Evolutionary conservation across 2,888 invertebrate genomes (phyloP).

Genomic region (Phyllotreta cruciferae): DNA sequence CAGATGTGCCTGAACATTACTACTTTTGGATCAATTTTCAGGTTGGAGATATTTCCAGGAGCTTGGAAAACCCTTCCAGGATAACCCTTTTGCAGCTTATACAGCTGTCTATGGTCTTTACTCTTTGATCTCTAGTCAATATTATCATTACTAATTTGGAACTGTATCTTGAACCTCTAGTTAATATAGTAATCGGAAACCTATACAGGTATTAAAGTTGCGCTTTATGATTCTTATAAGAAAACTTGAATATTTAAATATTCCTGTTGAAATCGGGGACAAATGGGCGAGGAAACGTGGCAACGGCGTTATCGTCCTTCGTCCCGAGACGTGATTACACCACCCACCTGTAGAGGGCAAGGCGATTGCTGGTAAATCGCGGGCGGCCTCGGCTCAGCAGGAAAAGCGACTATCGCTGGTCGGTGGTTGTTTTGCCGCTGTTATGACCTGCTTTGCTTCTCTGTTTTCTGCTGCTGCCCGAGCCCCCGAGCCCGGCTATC

Average conservation of each 20-base stretch:
- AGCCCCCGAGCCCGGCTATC: slow-evolving; percentile 2
- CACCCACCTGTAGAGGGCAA: slow-evolving; percentile 43
- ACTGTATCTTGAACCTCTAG: too few relatives aligned
- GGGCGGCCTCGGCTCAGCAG: slow-evolving; percentile 22
- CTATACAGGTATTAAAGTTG: neutral
- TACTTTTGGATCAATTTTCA: too few relatives aligned
- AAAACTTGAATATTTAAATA: neutral
- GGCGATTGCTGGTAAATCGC: slow-evolving; percentile 28
- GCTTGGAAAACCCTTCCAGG: too few relatives aligned
- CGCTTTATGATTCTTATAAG: neutral
- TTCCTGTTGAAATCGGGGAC: neutral
- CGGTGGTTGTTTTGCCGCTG: slow-evolving; percentile 38
- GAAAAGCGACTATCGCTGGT: slow-evolving; percentile 29
- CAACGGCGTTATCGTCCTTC: slow-evolving; percentile 22
- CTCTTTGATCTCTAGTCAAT: too few relatives aligned
- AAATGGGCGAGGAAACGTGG: neutral
- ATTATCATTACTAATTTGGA: too few relatives aligned
- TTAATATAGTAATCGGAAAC: too few relatives aligned
- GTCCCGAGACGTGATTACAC: slow-evolving; percentile 38
- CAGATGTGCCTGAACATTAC: too few relatives aligned
- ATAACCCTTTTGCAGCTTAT: too few relatives aligned
- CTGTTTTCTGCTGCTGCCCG: slow-evolving; percentile 15
- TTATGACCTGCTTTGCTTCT: slow-evolving; percentile 12
- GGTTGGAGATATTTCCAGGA: too few relatives aligned
- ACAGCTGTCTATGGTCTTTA: too few relatives aligned